Evolutionary conservation across 2,888 invertebrate species (phyloP).

Genomic region (Tenthredo scrophulariae): DNA sequence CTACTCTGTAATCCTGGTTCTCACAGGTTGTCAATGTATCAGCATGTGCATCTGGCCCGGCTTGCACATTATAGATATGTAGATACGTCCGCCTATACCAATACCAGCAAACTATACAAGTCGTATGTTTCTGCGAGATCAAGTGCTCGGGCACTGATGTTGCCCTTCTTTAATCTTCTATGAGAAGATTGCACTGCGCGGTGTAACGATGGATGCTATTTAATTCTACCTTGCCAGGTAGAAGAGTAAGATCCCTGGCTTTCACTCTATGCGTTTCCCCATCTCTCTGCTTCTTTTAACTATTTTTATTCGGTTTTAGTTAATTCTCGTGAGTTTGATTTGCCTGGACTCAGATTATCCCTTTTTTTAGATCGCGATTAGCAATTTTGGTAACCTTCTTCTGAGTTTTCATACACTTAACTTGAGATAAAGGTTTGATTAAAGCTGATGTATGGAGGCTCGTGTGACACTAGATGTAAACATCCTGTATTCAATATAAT

Average conservation of each 20-base stretch:
- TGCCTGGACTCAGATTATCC: background rate
- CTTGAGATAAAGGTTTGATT: background rate
- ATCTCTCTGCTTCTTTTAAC: background rate
- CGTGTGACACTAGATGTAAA: background rate
- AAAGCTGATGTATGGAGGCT: background rate
- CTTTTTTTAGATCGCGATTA: background rate
- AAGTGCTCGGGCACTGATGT: background rate
- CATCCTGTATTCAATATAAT: background rate
- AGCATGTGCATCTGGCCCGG: conserved; percentile 35
- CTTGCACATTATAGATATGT: conserved; percentile 1
- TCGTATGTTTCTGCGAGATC: background rate
- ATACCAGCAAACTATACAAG: background rate
- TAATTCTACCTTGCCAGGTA: conserved; percentile 34
- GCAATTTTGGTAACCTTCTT: background rate
- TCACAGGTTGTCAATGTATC: conserved; percentile 59
- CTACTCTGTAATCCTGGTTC: conserved; percentile 55
- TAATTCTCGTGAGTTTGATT: background rate
- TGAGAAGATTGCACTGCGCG: conserved; percentile 38
- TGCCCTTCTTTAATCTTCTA: conserved; percentile 44
- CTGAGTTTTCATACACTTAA: background rate
- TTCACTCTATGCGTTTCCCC: conserved; percentile 12
- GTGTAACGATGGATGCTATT: conserved; percentile 49
- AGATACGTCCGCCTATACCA: background rate
- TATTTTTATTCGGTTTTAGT: background rate
- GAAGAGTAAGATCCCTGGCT: conserved; percentile 1